Evolutionary conservation across 2,113 vertebrate genomes (phyloP), one percentile per base, ranked within the genome.

Genomic region (Lutjanus erythropterus): DNA sequence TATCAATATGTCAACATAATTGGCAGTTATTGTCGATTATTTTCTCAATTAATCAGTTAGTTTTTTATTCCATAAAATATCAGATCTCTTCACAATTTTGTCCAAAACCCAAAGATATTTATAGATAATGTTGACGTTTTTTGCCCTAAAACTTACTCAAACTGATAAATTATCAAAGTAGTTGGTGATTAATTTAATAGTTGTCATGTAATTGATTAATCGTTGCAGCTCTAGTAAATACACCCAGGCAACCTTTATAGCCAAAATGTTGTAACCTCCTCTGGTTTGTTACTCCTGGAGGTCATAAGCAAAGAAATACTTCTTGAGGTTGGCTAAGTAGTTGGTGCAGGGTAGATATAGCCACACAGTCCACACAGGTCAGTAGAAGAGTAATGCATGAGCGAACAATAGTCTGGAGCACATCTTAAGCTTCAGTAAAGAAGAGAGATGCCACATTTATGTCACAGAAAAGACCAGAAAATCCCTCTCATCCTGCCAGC

Each of bases 401-500:
- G 52, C 5, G 25, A 72, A 62, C 21, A 61, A 14, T 46, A 41
- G 73, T 71, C 7, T 29, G 39, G 55, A 44, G 64, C 21, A 11
- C 61, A 52, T 59, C 47, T 56, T 68, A 74, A 66, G 77, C 77
- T 61, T 52, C 6, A 35, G 39, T n/a, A 14, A 60, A 60, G 81
- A 68, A 58, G 41, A 2, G 1, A 10, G 27, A 35, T 62, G 73
- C 47, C 62, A 76, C 59, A 61, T 82, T 53, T 23, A 69, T 84
- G 78, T 80, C 75, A 65, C n/a, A 39, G 73, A 77, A 84, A 85
- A 81, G 56, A 75, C 50, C 65, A 25, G 62, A 37, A 66, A 59
- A 85, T 85, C 69, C 77, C 37, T 69, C 69, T 69, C 1, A 84
- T 80, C 61, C 79, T 85, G 64, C 23, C 66, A 64, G 44, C 58